phyloP scores from a whole-genome alignment of 2,888 invertebrate species.

The Drosophila merina region DNA sequence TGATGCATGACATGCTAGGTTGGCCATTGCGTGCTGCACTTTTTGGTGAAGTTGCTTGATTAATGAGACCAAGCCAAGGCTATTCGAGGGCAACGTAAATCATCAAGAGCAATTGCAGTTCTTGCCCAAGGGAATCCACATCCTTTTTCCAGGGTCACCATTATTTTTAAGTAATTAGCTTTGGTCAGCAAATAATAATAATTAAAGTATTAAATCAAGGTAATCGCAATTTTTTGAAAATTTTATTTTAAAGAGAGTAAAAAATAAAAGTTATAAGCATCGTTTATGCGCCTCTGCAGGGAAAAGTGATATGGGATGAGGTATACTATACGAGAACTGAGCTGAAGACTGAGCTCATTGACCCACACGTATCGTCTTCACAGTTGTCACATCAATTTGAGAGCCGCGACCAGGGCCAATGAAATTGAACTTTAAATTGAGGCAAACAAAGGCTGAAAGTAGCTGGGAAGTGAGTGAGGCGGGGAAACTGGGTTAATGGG shows the following conservation, averaged over 20 bases:
- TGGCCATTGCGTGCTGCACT: slow-evolving; percentile 30
- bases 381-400: slow-evolving; percentile 77
- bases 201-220: too few species aligned
- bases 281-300: not conserved
- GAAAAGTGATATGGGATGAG: not conserved
- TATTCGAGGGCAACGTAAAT: slow-evolving; percentile 20
- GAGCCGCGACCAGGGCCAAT: slow-evolving; percentile 76
- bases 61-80: slow-evolving; percentile 43
- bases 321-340: slow-evolving; percentile 1
- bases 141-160: slow-evolving; percentile 15
- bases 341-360: slow-evolving; percentile 62
- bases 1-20: slow-evolving; percentile 42
- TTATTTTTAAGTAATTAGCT: not conserved
- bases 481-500: slow-evolving; percentile 75
- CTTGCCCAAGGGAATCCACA: not conserved
- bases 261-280: not conserved
- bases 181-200: not conserved
- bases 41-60: slow-evolving; percentile 27
- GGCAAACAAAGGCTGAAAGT: slow-evolving; percentile 62
- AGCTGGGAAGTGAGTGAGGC: slow-evolving; percentile 11
- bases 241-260: too few species aligned
- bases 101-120: slow-evolving; percentile 5
- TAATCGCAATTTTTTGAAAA: too few species aligned
- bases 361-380: slow-evolving; percentile 69
- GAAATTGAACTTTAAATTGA: slow-evolving; percentile 81